A percentile compares a stretch with the other conserved stretches of the same genome.
These are phyloP conservation scores for Zonitis immaculata DNA, from an alignment of 2,888 invertebrate species.

Conservation along the genomic window DNA sequence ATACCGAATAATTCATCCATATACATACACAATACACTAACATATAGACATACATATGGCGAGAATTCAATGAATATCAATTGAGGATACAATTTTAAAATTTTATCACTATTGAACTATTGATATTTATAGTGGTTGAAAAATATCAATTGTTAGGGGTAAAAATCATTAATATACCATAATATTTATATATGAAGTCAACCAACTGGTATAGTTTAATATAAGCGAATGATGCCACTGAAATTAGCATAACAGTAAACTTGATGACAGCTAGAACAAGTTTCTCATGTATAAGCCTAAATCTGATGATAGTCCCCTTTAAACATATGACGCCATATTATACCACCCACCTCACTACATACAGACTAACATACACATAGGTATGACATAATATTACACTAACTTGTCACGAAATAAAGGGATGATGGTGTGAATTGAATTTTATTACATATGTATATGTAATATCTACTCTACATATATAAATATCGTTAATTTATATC, in stretches of 20 bases:
- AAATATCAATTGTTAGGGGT: too few species aligned
- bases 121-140: too few species aligned
- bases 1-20: too few species aligned
- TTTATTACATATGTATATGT: background rate
- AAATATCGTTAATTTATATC: background rate
- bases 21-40: too few species aligned
- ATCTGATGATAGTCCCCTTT: too few species aligned
- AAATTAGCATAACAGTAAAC: background rate
- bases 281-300: background rate
- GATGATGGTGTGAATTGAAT: background rate
- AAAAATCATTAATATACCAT: too few species aligned
- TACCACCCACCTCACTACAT: background rate
- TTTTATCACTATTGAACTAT: too few species aligned
- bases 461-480: background rate
- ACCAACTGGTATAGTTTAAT: background rate
- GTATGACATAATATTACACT: background rate
- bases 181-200: too few species aligned
- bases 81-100: too few species aligned
- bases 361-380: background rate
- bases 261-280: background rate
- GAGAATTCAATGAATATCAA: too few species aligned
- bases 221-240: background rate
- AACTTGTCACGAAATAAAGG: constrained; percentile 1
- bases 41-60: too few species aligned
- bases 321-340: background rate